phyloP scores from a whole-genome alignment of 2,888 invertebrate species.

The Amblyteles armatorius region DNA sequence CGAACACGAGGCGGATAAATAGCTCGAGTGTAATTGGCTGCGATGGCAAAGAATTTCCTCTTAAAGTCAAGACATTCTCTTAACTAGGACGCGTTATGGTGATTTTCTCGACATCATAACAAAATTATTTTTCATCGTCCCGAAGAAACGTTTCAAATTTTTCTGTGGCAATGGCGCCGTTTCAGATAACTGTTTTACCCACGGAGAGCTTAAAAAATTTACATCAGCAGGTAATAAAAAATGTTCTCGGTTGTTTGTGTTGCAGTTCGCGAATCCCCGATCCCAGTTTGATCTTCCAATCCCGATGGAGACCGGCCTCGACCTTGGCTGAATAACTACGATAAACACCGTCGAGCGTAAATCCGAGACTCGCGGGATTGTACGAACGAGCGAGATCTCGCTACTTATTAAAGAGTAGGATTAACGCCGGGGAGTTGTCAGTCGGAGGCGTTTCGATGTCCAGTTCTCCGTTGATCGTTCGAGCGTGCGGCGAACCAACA shows the following conservation, averaged over 20 bases:
- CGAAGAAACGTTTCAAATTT: not conserved
- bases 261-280: not conserved
- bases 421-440: constrained; percentile 43
- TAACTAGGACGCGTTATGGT: not conserved
- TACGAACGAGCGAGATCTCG: constrained; percentile 41
- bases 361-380: constrained; percentile 10
- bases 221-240: not conserved
- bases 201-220: not conserved
- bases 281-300: not conserved
- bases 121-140: not conserved
- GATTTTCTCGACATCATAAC: not conserved
- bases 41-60: not conserved
- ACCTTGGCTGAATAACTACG: constrained; percentile 8
- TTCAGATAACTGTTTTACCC: not conserved
- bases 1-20: not conserved
- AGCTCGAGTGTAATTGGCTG: not conserved
- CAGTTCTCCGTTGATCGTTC: constrained; percentile 62
- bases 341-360: constrained; percentile 1
- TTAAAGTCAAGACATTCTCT: not conserved
- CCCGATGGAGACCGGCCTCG: not conserved
- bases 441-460: constrained; percentile 42
- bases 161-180: not conserved
- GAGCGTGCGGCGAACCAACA: constrained; percentile 33
- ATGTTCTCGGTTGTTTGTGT: not conserved
- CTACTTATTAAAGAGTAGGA: constrained; percentile 45